Conservation (phyloP, 2,797 vertebrate species). For the Mareca strepera region DNA sequence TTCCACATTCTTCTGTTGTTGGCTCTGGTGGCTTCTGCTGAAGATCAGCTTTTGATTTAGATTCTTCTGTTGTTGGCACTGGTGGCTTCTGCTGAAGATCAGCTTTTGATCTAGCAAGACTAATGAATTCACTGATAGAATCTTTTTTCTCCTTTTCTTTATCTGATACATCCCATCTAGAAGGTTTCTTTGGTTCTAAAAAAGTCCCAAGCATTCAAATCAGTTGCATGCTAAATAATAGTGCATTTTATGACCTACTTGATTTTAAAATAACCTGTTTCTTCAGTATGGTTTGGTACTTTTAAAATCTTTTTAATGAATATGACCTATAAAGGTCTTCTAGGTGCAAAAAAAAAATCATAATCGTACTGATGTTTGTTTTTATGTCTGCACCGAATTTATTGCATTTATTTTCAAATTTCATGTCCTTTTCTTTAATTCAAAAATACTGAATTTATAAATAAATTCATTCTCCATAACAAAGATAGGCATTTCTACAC, state of each 20-base stretch:
- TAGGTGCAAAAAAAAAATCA: background rate
- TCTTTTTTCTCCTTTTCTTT: conserved; percentile 80
- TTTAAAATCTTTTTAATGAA: background rate
- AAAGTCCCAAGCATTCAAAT: background rate
- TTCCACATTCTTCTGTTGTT: background rate
- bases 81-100: conserved; percentile 62
- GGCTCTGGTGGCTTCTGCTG: conserved; percentile 59
- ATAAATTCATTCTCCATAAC: background rate
- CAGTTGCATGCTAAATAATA: background rate
- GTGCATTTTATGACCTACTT: background rate
- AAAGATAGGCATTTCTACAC: background rate
- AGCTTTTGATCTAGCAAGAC: conserved; percentile 78
- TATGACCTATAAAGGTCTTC: background rate
- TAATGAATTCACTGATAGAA: conserved; percentile 82
- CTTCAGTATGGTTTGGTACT: background rate
- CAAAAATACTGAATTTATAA: background rate
- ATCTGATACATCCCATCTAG: conserved; percentile 89
- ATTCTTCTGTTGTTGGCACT: background rate
- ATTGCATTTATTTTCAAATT: background rate
- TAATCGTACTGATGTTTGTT: background rate
- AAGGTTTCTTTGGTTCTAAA: conserved; percentile 82
- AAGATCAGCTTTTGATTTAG: conserved; percentile 75
- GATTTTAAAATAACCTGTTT: background rate
- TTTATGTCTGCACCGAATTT: background rate
- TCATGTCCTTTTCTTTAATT: background rate